These are phyloP conservation scores for Vespertilio murinus DNA, from an alignment of 2,797 vertebrate genomes.

Conservation along the genomic window DNA sequence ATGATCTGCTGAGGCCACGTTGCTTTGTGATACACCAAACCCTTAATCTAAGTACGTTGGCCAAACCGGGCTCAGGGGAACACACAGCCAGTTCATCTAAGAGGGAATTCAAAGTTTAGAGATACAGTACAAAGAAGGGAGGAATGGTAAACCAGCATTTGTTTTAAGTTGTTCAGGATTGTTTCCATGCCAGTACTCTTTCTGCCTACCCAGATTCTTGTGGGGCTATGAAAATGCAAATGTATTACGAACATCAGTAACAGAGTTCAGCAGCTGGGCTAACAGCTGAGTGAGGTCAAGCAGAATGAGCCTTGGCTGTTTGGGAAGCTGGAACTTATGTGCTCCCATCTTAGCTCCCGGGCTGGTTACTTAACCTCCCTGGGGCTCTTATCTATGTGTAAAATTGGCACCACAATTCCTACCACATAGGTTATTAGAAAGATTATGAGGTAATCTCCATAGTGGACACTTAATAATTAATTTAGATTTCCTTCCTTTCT, in stretches of 20 bases:
- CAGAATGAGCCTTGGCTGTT: neutral
- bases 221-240: neutral
- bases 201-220: neutral
- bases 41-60: neutral
- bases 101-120: conserved; percentile 25
- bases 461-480: conserved; percentile 42
- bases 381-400: conserved; percentile 23
- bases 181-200: neutral
- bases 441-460: conserved; percentile 25
- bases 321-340: neutral
- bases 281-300: neutral
- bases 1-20: neutral
- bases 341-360: neutral
- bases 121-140: neutral
- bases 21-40: neutral
- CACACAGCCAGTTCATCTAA: neutral
- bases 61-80: neutral
- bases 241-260: neutral
- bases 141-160: neutral
- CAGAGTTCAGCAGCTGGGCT: neutral
- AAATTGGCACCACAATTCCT: conserved; percentile 25
- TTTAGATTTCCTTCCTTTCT: conserved; percentile 45
- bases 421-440: conserved; percentile 29
- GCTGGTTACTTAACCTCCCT: neutral
- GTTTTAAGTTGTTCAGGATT: neutral